Evolutionary conservation across 2,113 vertebrate genomes (phyloP).

Genomic region (Ptyas mucosa): DNA sequence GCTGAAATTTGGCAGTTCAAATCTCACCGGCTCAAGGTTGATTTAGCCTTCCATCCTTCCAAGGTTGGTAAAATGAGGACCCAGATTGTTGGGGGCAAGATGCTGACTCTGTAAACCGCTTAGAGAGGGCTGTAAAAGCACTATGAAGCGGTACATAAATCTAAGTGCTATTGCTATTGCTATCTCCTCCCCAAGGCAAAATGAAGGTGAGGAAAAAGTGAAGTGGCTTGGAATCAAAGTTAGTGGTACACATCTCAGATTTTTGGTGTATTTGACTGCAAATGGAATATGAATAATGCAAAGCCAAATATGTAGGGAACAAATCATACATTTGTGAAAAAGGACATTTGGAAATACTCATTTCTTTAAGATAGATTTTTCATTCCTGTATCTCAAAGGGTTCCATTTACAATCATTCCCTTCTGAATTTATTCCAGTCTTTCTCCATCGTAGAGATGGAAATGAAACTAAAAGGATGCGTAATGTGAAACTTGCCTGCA

Average conservation of each 20-base stretch:
- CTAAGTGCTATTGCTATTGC: no score
- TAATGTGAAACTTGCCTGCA: background rate
- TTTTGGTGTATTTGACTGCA: background rate
- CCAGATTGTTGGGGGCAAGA: no score
- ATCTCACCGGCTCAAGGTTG: no score
- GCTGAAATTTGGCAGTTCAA: no score
- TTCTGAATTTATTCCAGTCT: background rate
- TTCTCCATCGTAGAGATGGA: background rate
- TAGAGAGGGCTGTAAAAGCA: no score
- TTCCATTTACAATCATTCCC: background rate
- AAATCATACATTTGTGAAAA: background rate
- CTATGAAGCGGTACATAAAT: no score
- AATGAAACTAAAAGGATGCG: background rate
- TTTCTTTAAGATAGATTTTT: background rate
- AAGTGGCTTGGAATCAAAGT: background rate
- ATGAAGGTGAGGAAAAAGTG: background rate
- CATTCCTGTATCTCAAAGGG: background rate
- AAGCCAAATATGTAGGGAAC: background rate
- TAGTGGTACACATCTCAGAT: background rate
- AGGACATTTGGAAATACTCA: background rate
- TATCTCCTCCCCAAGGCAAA: background rate
- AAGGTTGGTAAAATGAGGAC: no score
- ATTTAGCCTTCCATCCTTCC: no score
- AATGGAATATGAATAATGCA: fast-evolving
- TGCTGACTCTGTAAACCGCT: no score